Conservation (phyloP, 2,888 invertebrate genomes). For the Oxyteleia sp. region DNA sequence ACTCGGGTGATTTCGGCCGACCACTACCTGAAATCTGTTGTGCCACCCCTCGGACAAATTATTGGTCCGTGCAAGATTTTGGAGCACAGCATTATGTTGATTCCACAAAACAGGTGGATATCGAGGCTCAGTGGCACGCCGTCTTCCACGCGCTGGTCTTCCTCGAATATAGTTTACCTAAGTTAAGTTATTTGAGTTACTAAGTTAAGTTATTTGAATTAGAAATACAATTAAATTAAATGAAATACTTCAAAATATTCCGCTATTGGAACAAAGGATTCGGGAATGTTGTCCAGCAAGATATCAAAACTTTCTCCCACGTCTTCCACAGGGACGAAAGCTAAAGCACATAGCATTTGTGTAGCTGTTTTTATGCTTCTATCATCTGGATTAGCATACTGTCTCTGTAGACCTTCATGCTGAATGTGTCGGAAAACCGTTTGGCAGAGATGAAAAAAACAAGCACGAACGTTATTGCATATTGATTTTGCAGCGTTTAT, state of each 20-base stretch:
- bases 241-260: not conserved
- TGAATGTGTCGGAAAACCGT: not conserved
- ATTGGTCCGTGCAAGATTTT: not conserved
- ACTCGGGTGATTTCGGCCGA: not conserved
- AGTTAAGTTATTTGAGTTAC: not conserved
- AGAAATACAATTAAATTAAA: too few species aligned
- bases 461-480: not conserved
- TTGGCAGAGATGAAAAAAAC: not conserved
- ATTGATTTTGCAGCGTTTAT: too few species aligned
- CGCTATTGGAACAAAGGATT: not conserved
- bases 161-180: not conserved
- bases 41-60: not conserved
- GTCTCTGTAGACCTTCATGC: not conserved
- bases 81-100: not conserved
- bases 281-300: not conserved
- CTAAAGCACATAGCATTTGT: not conserved
- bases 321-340: not conserved
- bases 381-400: not conserved
- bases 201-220: too few species aligned
- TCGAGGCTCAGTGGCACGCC: not conserved
- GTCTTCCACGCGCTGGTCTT: not conserved
- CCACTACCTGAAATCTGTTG: not conserved
- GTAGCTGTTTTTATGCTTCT: not conserved
- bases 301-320: not conserved
- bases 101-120: not conserved